phyloP scores from a whole-genome alignment of 64 coral and sea anemone genomes.

The Catalaphyllia jardinei region DNA sequence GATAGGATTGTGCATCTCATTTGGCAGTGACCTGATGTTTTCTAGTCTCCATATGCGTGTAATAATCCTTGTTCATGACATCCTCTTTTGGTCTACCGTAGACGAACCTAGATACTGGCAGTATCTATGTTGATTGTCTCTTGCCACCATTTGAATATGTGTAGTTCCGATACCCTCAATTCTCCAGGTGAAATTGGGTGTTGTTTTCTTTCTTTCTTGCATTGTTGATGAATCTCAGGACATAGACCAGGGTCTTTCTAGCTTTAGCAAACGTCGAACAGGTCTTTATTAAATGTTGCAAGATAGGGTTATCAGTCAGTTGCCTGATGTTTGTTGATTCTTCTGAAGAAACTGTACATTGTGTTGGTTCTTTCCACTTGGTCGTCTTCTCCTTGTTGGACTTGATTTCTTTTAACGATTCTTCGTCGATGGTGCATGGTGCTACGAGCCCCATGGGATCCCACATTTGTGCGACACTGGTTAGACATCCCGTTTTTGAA shows the following conservation, averaged over 20 bases:
- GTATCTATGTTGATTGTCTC: conserved; percentile 15
- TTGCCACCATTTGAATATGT: neutral
- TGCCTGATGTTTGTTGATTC: no score
- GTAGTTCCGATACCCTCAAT: conserved; percentile 22
- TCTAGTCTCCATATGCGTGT: conserved; percentile 34
- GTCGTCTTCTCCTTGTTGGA: neutral
- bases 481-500: no score
- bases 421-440: conserved; percentile 20
- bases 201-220: conserved; percentile 29
- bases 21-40: neutral
- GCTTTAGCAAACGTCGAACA: conserved; percentile 23
- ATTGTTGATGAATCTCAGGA: conserved; percentile 37
- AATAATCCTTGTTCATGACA: conserved; percentile 30
- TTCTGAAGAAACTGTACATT: no score
- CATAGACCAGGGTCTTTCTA: conserved; percentile 44
- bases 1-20: conserved; percentile 23
- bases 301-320: no score
- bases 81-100: conserved; percentile 22
- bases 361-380: no score
- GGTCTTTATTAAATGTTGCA: no score
- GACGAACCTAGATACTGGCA: no score
- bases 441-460: conserved; percentile 42
- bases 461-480: conserved; percentile 14
- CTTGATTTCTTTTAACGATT: conserved; percentile 6
- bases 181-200: conserved; percentile 32